Conservation (phyloP, 2,113 vertebrate genomes). For the Elanoides forficatus region DNA sequence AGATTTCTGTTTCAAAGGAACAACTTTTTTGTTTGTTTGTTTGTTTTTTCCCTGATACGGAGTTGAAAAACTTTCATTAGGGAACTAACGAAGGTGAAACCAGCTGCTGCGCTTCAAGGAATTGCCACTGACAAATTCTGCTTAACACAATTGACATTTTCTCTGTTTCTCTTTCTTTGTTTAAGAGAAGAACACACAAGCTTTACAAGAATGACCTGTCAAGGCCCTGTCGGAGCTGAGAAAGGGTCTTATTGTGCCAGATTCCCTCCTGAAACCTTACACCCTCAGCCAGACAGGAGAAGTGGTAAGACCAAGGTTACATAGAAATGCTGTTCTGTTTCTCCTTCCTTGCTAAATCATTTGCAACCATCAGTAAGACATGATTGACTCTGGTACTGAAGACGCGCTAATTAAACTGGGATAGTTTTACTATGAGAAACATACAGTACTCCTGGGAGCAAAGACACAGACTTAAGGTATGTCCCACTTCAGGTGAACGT, state of each 20-base stretch:
- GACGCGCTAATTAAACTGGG: neutral
- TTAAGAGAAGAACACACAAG: neutral
- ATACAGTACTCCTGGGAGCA: neutral
- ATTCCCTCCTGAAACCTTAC: neutral
- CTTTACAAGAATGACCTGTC: neutral
- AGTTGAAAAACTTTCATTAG: constrained; percentile 7
- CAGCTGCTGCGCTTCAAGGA: neutral
- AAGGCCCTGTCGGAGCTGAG: neutral
- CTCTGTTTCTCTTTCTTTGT: neutral
- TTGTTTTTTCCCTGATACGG: fast-evolving
- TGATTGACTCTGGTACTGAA: neutral
- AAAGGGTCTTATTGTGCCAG: neutral
- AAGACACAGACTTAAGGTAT: neutral
- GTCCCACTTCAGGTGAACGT: neutral
- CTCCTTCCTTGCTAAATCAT: neutral
- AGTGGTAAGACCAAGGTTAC: neutral
- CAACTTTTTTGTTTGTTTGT: neutral
- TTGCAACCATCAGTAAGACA: neutral
- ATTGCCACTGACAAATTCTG: neutral
- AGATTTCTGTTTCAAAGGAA: constrained; percentile 18
- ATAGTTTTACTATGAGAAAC: neutral
- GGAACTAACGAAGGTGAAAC: neutral
- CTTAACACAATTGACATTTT: neutral
- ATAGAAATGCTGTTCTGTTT: neutral
- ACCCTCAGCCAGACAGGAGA: neutral